These are phyloP conservation scores for Dasyprocta punctata DNA, from an alignment of 2,113 vertebrate genomes.

Conservation along the genomic window DNA sequence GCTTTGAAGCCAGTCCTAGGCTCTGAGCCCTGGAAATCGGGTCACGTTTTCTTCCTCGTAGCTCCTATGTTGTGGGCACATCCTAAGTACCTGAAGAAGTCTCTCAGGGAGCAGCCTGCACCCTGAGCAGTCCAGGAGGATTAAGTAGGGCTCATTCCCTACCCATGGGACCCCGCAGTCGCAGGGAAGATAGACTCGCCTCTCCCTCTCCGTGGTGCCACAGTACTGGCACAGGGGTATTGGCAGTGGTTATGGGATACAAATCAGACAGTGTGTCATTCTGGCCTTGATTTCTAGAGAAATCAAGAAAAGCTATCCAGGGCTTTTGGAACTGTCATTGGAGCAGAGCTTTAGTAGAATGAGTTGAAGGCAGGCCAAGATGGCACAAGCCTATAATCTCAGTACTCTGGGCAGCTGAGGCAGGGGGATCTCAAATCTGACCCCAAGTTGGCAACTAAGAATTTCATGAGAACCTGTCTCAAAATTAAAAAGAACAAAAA, in stretches of 20 bases:
- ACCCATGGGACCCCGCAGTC: background rate
- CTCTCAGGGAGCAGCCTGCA: background rate
- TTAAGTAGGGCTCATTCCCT: background rate
- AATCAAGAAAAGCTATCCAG: background rate
- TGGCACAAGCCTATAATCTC: background rate
- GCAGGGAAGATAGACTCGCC: background rate
- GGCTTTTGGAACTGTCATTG: background rate
- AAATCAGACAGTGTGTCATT: background rate
- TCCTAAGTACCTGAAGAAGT: background rate
- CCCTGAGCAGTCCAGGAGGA: background rate
- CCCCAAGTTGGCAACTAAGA: background rate
- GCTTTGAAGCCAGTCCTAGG: background rate
- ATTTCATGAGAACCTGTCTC: background rate
- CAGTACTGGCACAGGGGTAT: accelerated
- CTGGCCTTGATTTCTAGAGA: background rate
- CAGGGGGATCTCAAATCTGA: background rate
- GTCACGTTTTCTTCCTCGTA: background rate
- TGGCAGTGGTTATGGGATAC: background rate
- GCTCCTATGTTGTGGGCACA: background rate
- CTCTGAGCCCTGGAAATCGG: background rate
- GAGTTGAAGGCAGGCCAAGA: background rate
- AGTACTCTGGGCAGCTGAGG: background rate
- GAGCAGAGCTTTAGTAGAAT: background rate
- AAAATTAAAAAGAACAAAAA: background rate
- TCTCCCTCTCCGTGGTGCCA: no score